Evolutionary conservation across 2,888 invertebrate genomes (phyloP).

Genomic region (Caenorhabditis plicata): DNA sequence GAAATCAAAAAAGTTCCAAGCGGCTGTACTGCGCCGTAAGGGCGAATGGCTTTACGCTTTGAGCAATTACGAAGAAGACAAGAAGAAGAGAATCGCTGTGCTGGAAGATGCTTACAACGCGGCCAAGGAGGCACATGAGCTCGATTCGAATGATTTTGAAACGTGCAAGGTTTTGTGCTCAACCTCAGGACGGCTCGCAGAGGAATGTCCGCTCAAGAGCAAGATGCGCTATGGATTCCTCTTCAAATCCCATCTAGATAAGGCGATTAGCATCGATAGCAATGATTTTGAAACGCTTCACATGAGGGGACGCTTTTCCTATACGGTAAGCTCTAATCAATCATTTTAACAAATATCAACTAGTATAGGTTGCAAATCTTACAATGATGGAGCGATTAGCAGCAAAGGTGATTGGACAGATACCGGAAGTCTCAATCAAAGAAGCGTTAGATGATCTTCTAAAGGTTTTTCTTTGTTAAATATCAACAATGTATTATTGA

Average conservation of each 20-base stretch:
- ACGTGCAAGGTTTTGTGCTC: constrained; percentile 26
- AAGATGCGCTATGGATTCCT: constrained; percentile 38
- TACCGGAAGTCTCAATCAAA: constrained; percentile 23
- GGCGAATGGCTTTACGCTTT: constrained; percentile 24
- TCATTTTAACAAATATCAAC: background rate
- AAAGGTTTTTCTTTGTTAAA: constrained; percentile 8
- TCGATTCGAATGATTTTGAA: constrained; percentile 15
- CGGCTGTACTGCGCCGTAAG: no score
- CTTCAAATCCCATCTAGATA: constrained; percentile 35
- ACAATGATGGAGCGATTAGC: constrained; percentile 24
- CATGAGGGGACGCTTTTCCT: constrained; percentile 43
- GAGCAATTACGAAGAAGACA: constrained; percentile 20
- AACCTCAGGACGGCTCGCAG: constrained; percentile 35
- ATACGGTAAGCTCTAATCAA: constrained; percentile 29
- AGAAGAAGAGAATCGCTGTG: constrained; percentile 11
- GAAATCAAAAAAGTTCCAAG: no score
- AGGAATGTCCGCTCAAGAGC: constrained; percentile 32
- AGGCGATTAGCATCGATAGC: constrained; percentile 21
- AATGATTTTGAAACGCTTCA: constrained; percentile 33
- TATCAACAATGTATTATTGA: constrained; percentile 1
- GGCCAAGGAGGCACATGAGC: constrained; percentile 15
- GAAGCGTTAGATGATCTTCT: constrained; percentile 35
- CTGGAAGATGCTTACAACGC: constrained; percentile 18
- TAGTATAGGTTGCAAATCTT: constrained; percentile 27
- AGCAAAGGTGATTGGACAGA: constrained; percentile 25